Evolutionary conservation across 2,888 invertebrate species (phyloP).

Genomic region (Amphimallon solstitiale): DNA sequence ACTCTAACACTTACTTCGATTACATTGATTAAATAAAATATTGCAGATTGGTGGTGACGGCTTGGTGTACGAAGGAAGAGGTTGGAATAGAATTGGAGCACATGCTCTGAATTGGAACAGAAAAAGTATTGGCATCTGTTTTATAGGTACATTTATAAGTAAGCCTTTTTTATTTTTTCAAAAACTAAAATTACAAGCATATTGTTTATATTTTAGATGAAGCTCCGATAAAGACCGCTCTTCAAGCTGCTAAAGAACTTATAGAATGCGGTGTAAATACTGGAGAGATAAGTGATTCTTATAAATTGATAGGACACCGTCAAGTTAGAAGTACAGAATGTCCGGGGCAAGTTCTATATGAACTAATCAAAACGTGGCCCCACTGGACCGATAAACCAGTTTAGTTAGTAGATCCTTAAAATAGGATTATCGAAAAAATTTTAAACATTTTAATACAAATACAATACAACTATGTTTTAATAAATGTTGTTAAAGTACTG

Average conservation of each 20-base stretch:
- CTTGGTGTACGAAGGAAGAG: constrained; percentile 72
- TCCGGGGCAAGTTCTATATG: constrained; percentile 63
- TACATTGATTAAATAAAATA: constrained; percentile 10
- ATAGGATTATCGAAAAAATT: too few species aligned
- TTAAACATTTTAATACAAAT: too few species aligned
- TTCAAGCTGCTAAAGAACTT: constrained; percentile 60
- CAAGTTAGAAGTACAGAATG: constrained; percentile 62
- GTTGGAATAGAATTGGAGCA: constrained; percentile 71
- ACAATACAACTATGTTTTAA: too few species aligned
- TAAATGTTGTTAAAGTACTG: too few species aligned
- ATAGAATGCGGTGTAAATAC: constrained; percentile 61
- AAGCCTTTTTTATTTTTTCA: constrained; percentile 42
- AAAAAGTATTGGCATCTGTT: constrained; percentile 70
- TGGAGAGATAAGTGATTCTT: constrained; percentile 60
- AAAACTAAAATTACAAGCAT: too few species aligned
- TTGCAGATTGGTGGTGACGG: constrained; percentile 71
- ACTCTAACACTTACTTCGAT: constrained; percentile 18
- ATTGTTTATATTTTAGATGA: constrained; percentile 52
- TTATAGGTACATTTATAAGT: constrained; percentile 69
- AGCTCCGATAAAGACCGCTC: constrained; percentile 56
- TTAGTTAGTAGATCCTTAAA: too few species aligned
- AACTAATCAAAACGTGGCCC: constrained; percentile 64
- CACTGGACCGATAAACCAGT: constrained; percentile 40
- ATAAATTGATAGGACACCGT: constrained; percentile 61
- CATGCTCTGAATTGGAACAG: constrained; percentile 71